Evolutionary conservation across 1,140 invertebrate genomes (phyloP).

Genomic region (Chlorops oryzae): DNA sequence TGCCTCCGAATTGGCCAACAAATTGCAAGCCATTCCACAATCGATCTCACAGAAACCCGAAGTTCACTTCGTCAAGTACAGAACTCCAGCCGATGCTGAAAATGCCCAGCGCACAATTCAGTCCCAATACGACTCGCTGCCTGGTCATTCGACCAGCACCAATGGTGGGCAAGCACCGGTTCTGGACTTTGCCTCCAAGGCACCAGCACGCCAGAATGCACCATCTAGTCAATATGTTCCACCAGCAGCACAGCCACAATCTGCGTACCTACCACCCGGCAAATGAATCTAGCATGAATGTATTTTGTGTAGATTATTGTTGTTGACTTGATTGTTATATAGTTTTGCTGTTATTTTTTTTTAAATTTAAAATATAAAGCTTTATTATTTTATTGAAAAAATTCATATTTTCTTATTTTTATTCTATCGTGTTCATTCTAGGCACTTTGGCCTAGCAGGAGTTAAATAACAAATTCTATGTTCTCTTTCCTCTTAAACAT

Average conservation of each 20-base stretch:
- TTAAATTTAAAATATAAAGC: too few species aligned
- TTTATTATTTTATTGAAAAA: too few species aligned
- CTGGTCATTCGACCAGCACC: conserved; percentile 9
- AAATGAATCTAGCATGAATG: conserved; percentile 15
- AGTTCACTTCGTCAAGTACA: conserved; percentile 20
- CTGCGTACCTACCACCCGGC: conserved; percentile 18
- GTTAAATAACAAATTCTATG: too few species aligned
- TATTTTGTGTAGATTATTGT: too few species aligned
- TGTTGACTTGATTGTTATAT: conserved; percentile 16
- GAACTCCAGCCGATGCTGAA: conserved; percentile 18
- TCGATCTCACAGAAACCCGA: conserved; percentile 21
- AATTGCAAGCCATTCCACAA: conserved; percentile 26
- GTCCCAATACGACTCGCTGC: conserved; percentile 15
- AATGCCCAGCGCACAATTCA: conserved; percentile 20
- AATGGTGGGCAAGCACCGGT: conserved; percentile 13
- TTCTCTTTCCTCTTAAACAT: too few species aligned
- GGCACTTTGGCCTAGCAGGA: too few species aligned
- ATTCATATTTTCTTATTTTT: too few species aligned
- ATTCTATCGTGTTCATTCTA: too few species aligned
- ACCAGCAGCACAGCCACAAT: conserved; percentile 9
- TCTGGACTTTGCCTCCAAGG: conserved; percentile 16
- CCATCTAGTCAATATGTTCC: not conserved
- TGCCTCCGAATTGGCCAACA: conserved; percentile 32
- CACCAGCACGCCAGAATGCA: not conserved
- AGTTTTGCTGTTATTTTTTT: conserved; percentile 10